Percentiles rank a stretch among this genome's conserved stretches.
These are phyloP conservation scores for Rhinatrema bivittatum DNA, from an alignment of 2,797 vertebrate genomes.

Conservation along the genomic window DNA sequence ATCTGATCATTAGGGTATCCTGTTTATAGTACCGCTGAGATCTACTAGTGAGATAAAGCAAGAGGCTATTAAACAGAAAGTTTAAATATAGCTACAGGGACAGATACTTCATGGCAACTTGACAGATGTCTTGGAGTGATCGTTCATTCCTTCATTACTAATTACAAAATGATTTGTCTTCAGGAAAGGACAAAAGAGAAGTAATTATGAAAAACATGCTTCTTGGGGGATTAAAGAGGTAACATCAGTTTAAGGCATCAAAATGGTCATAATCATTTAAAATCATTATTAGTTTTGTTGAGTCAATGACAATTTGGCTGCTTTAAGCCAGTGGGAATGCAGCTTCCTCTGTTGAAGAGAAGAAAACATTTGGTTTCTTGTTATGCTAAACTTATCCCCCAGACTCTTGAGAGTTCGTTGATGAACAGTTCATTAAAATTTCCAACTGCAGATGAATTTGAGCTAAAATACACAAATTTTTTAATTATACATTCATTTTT, in stretches of 20 bases:
- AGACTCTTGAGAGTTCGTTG: conserved; percentile 64
- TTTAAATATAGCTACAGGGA: conserved; percentile 75
- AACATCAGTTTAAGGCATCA: conserved; percentile 69
- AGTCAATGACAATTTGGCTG: conserved; percentile 58
- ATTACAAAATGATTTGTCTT: conserved; percentile 73
- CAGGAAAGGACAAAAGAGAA: conserved; percentile 70
- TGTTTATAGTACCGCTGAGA: conserved; percentile 55
- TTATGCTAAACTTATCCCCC: conserved; percentile 64
- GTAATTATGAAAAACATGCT: conserved; percentile 78
- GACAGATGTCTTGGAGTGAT: conserved; percentile 73
- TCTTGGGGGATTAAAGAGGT: conserved; percentile 72
- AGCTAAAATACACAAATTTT: conserved; percentile 75
- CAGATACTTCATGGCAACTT: conserved; percentile 68
- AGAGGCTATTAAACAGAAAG: conserved; percentile 81
- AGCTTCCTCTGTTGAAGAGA: conserved; percentile 41
- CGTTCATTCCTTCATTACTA: conserved; percentile 71
- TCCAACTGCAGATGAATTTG: conserved; percentile 59
- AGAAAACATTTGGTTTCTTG: conserved; percentile 58
- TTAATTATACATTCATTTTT: conserved; percentile 75
- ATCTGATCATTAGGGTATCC: conserved; percentile 62
- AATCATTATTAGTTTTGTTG: conserved; percentile 70
- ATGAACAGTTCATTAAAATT: conserved; percentile 74
- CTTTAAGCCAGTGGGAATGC: conserved; percentile 47
- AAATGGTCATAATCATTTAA: conserved; percentile 68
- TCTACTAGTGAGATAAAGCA: conserved; percentile 64